phyloP scores from a whole-genome alignment of 2,888 invertebrate species.

The Eupithecia insigniata region DNA sequence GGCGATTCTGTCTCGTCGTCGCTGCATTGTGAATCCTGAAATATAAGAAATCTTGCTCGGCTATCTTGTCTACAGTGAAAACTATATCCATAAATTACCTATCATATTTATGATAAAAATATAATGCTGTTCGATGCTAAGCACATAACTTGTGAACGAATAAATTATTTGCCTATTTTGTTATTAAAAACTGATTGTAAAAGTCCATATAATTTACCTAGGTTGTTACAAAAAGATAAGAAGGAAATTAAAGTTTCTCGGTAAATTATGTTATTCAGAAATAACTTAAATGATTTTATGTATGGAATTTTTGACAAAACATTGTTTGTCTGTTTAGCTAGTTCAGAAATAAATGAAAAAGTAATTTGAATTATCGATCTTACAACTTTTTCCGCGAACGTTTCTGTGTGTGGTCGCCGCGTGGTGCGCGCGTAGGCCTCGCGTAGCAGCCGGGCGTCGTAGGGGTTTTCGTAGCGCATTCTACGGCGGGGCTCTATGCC shows the following conservation, averaged over 20 bases:
- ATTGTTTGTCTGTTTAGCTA: neutral
- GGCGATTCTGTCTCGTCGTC: constrained; percentile 81
- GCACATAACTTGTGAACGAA: neutral
- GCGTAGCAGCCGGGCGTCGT: constrained; percentile 74
- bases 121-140: neutral
- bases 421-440: constrained; percentile 79
- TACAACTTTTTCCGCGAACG: constrained; percentile 79
- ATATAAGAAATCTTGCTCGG: constrained; percentile 13
- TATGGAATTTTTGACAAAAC: neutral
- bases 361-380: constrained; percentile 23
- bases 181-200: too few relatives aligned
- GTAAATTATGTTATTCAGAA: neutral
- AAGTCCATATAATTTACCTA: too few relatives aligned
- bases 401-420: constrained; percentile 76
- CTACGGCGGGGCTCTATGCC: constrained; percentile 84
- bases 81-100: neutral
- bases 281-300: neutral
- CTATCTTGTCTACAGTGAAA: neutral
- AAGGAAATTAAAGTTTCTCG: too few relatives aligned
- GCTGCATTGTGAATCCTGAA: constrained; percentile 80
- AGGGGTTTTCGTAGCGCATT: constrained; percentile 77
- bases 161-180: neutral
- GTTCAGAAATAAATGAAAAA: neutral
- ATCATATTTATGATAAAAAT: neutral
- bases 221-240: too few relatives aligned